These are phyloP conservation scores for Erynnis tages DNA, from an alignment of 2,888 invertebrate genomes.

Conservation along the genomic window DNA sequence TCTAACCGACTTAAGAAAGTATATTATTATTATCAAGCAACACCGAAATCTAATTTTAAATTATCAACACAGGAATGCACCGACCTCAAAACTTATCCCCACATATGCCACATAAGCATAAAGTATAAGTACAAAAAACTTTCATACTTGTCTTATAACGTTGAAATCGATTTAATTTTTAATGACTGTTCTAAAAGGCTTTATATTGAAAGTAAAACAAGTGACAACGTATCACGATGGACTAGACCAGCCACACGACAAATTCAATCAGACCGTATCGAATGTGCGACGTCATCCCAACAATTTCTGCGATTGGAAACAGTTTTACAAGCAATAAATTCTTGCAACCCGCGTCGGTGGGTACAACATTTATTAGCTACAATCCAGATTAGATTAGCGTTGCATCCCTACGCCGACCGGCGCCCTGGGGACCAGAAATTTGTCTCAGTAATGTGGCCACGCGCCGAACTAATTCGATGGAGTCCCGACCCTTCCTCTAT, in stretches of 20 bases:
- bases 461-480: slow-evolving; percentile 77
- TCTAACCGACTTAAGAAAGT: too few species aligned
- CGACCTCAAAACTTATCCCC: too few species aligned
- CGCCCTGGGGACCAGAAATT: slow-evolving; percentile 68
- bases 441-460: slow-evolving; percentile 80
- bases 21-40: too few species aligned
- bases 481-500: slow-evolving; percentile 63
- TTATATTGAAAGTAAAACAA: too few species aligned
- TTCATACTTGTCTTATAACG: too few species aligned
- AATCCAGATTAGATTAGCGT: slow-evolving; percentile 80
- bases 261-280: slow-evolving; percentile 71
- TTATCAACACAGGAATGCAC: too few species aligned
- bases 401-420: slow-evolving; percentile 63
- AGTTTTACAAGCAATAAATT: slow-evolving; percentile 82
- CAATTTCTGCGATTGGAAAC: slow-evolving; percentile 78
- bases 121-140: too few species aligned
- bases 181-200: too few species aligned
- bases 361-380: slow-evolving; percentile 80
- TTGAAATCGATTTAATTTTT: too few species aligned
- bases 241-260: slow-evolving; percentile 60
- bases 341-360: slow-evolving; percentile 66
- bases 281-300: slow-evolving; percentile 61
- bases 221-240: slow-evolving; percentile 32
- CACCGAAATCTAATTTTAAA: too few species aligned
- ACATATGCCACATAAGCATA: too few species aligned